Base-by-base conservation (phyloP, 2,888 invertebrate species). In the Sinodicranocentrus sp. region DNA sequence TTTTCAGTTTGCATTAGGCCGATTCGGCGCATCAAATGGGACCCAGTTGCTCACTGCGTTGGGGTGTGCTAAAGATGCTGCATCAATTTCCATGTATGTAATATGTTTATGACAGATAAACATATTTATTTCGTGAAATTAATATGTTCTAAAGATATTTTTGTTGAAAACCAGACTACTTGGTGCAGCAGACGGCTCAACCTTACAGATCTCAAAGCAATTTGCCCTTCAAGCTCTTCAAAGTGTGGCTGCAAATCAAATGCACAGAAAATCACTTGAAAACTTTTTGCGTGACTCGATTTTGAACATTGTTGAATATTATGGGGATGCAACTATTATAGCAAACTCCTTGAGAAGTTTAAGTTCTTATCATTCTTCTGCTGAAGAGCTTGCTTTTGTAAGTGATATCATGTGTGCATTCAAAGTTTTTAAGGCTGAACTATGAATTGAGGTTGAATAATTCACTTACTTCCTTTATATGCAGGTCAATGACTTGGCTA, bases 1-100 rank as follows among this genome's bases (percentile, higher is more conserved):
- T 48, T 84, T 83, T 33, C 67, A 83, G 19, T 86, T 86, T 48
- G 85, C 75, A 3, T 26, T 83, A 6, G 59, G 44, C 10, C 28
- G 44, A 67, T 86, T 84, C 39, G 43, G 13, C 13, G 48, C n/a
- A 1, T 44, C 75, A 0, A 48, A 67, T 5, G 54, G 76, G 44
- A 82, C 44, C 10, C 75, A 82, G 28, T 23, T 82, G 19, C 63
- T 82, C 0, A 19, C 68, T 54, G 75, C 82, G 6, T 43, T 82
- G 21, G 82, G 82, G 19, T 82, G 82, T 17, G 59, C 75, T 13
- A 33, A 17, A 15, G 26, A 44, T 52, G n/a, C 44, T 54, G 52
- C 26, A 21, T 39, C 52, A 0, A 28, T 76, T 25, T 23, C 48
- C 5, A 33, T 76, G 82, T 82, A 82, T n/a, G n/a, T n/a, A 82